phyloP scores from a whole-genome alignment of 2,888 invertebrate species.

The Diachrysia chrysitis region DNA sequence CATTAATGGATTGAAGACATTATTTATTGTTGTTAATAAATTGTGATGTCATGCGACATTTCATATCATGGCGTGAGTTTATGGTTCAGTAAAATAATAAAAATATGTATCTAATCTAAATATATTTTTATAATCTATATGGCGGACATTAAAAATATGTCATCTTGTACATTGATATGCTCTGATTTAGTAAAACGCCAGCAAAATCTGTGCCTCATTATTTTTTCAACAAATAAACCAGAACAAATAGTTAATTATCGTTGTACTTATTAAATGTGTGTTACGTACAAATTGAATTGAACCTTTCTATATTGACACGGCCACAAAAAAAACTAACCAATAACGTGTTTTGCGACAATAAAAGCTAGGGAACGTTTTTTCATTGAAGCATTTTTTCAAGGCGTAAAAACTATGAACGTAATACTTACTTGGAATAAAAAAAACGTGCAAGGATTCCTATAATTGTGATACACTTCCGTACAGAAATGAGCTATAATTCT shows the following conservation, averaged over 20 bases:
- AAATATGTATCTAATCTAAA: too few species aligned
- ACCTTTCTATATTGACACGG: constrained; percentile 11
- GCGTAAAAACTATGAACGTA: background rate
- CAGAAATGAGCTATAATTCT: background rate
- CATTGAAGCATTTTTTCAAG: background rate
- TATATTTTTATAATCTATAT: too few species aligned
- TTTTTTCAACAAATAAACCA: constrained; percentile 15
- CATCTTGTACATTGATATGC: background rate
- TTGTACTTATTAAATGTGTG: background rate
- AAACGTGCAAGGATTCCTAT: background rate
- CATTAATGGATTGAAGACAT: too few species aligned
- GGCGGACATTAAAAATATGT: too few species aligned
- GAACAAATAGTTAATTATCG: background rate
- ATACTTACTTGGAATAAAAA: background rate
- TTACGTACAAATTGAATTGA: constrained; percentile 20
- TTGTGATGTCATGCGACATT: too few species aligned
- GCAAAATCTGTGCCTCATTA: constrained; percentile 6
- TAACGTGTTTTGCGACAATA: constrained; percentile 8
- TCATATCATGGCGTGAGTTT: too few species aligned
- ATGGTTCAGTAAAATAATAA: too few species aligned
- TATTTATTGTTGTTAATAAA: too few species aligned
- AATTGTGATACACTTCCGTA: constrained; percentile 2
- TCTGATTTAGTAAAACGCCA: constrained; percentile 14
- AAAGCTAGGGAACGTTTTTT: background rate
- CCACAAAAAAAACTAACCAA: constrained; percentile 17